These are phyloP conservation scores for Branchinecta lynchi DNA, from an alignment of 1,140 invertebrate species.

Conservation along the genomic window DNA sequence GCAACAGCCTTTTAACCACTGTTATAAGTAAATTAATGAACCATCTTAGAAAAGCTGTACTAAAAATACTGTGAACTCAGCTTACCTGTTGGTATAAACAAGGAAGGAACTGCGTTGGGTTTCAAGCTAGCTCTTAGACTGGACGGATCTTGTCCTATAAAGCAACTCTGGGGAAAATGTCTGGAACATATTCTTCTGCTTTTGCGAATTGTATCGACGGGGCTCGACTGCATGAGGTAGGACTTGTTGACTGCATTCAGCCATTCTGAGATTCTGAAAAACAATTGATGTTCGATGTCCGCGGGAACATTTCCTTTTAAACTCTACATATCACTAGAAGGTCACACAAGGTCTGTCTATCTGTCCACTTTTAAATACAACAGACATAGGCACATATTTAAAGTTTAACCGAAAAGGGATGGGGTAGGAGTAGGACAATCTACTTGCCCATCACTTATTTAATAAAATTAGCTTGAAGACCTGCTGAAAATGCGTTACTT, in stretches of 20 bases:
- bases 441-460: too few species aligned
- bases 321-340: constrained; percentile 9
- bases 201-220: constrained; percentile 5
- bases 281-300: neutral
- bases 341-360: neutral
- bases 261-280: constrained; percentile 9
- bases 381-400: too few species aligned
- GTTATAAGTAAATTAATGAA: too few species aligned
- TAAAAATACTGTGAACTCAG: constrained; percentile 1
- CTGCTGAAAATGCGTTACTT: too few species aligned
- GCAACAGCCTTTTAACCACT: too few species aligned
- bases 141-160: neutral
- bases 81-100: constrained; percentile 6
- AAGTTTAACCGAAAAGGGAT: too few species aligned
- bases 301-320: constrained; percentile 6
- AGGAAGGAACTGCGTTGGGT: neutral
- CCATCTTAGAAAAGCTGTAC: constrained; percentile 3
- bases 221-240: neutral
- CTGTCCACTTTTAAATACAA: too few species aligned
- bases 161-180: constrained; percentile 5
- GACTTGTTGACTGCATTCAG: constrained; percentile 4
- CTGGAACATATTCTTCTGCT: constrained; percentile 1
- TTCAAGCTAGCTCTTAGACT: neutral
- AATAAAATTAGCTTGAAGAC: too few species aligned
- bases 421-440: too few species aligned